Evolutionary conservation across 2,113 vertebrate genomes (phyloP), one percentile per base, ranked within the genome.

Genomic region (Trichomycterus rosablanca): DNA sequence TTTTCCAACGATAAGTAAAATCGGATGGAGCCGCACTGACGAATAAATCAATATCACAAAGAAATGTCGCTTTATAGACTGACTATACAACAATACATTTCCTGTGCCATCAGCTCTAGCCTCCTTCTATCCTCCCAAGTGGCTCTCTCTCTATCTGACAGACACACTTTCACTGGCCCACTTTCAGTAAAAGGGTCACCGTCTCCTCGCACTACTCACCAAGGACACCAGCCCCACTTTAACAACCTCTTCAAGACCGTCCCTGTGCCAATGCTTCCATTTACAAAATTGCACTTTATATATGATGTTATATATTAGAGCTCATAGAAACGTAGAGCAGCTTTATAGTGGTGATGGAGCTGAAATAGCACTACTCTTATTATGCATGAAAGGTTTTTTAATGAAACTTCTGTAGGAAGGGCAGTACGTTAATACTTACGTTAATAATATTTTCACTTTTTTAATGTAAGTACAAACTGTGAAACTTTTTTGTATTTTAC

Each of bases 241-340:
- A 61, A 40, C 42, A 66, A 51, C 60, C 54, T 32, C 18, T 26
- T 61, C 63, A 70, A 54, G 19, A 58, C 22, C 6, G 12, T 20
- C 50, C 24, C 50, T 39, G 45, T 68, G 78, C 82, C 83, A 87
- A 67, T 71, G 30, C 63, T 49, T 85, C 84, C 83, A 87, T 86
- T 87, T 86, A 74, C 74, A 66, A 83, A 83, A 88, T 87, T 42
- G 84, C 40, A 26, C 43, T 19, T 65, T 49, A 49, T 65, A 40
- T 20, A 55, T 28, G 12, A 15, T 32, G 66, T 74, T 78, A 74
- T 57, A 77, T 78, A 69, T 71, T 51, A 59, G 40, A 40, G 63
- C 23, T 48, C 30, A 39, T 30, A n/a, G 20, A 48, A 67, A 57
- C 15, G 16, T n/a, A n/a, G n/a, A n/a, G n/a, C 20, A 60, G 51